These are phyloP conservation scores for Lasius fuliginosus DNA, from an alignment of 2,888 invertebrate genomes.

Conservation along the genomic window DNA sequence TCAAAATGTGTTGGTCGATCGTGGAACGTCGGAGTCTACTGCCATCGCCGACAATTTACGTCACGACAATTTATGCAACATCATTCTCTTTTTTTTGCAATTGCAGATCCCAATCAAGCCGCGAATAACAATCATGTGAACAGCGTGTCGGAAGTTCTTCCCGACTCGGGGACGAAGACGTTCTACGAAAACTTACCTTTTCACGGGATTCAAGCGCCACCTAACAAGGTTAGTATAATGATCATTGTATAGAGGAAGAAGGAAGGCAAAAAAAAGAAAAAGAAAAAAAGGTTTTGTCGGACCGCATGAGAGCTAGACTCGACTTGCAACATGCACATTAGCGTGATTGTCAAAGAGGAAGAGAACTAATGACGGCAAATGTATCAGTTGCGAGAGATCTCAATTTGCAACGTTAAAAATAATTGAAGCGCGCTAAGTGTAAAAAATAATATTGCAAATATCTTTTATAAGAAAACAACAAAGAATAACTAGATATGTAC, in stretches of 20 bases:
- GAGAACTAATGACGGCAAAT: constrained; percentile 17
- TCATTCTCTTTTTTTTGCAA: constrained; percentile 47
- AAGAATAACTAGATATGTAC: not conserved
- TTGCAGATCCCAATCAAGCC: constrained; percentile 85
- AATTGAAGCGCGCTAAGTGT: not conserved
- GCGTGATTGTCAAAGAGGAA: not conserved
- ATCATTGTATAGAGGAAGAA: not conserved
- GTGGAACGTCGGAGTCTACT: constrained; percentile 29
- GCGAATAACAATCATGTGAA: constrained; percentile 85
- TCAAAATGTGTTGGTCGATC: constrained; percentile 36
- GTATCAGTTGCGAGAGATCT: constrained; percentile 19
- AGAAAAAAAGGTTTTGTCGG: not conserved
- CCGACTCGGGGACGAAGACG: constrained; percentile 93
- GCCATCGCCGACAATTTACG: constrained; percentile 14
- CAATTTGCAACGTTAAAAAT: not conserved
- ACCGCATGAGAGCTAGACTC: constrained; percentile 40
- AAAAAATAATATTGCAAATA: not conserved
- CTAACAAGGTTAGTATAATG: constrained; percentile 92
- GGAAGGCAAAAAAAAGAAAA: not conserved
- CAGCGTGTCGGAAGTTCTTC: constrained; percentile 89
- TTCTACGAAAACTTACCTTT: constrained; percentile 98
- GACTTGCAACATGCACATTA: constrained; percentile 34
- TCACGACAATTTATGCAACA: constrained; percentile 11
- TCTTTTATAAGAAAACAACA: too few relatives aligned
- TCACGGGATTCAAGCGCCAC: constrained; percentile 97